A percentile compares a stretch with the other conserved stretches of the same genome.
Evolutionary conservation across 2,797 vertebrate species (phyloP).

Genomic region (Sebastes reedi): DNA sequence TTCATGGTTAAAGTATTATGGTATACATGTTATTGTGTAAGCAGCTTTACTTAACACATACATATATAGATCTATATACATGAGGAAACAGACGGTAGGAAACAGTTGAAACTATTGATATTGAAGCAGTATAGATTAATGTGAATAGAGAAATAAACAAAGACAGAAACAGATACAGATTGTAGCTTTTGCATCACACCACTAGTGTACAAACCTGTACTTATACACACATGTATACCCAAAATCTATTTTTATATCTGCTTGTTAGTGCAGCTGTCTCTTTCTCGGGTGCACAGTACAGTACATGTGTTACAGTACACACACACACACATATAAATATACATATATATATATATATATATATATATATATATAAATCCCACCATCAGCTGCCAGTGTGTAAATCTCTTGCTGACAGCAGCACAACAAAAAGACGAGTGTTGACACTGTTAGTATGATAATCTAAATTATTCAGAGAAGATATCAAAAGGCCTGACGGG

Average conservation of each 20-base stretch:
- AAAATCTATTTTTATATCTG: neutral
- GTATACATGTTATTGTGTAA: neutral
- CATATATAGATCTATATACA: neutral
- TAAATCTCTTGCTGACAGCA: constrained; percentile 63
- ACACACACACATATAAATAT: neutral
- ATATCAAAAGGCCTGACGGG: constrained; percentile 56
- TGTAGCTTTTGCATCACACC: neutral
- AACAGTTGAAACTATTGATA: neutral
- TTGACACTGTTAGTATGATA: constrained; percentile 63
- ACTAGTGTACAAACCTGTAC: neutral
- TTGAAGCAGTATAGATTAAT: neutral
- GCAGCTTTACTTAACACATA: neutral
- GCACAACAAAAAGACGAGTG: constrained; percentile 59
- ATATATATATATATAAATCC: constrained; percentile 15
- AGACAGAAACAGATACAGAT: neutral
- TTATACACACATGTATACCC: neutral
- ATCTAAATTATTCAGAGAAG: constrained; percentile 67
- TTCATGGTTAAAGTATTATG: neutral
- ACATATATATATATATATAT: neutral
- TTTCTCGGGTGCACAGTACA: neutral
- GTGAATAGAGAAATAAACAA: neutral
- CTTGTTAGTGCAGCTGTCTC: constrained; percentile 4
- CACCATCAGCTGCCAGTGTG: constrained; percentile 9
- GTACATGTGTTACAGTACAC: neutral
- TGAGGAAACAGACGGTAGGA: neutral